These are phyloP conservation scores for Megalops cyprinoides DNA, from an alignment of 2,797 vertebrate species.

Conservation along the genomic window DNA sequence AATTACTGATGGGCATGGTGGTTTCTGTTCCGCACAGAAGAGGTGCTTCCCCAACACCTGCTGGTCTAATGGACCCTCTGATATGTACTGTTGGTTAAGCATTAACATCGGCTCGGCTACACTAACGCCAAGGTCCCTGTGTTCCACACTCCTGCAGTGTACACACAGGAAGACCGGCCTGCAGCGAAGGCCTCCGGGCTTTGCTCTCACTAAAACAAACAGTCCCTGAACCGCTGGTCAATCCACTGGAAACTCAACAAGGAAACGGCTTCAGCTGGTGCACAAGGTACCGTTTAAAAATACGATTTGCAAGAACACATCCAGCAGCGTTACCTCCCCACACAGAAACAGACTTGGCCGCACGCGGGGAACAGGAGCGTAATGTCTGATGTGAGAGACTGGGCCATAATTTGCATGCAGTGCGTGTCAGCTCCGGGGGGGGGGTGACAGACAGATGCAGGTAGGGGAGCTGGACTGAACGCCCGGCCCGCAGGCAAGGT, in stretches of 20 bases:
- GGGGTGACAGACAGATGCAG: neutral
- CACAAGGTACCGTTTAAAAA: neutral
- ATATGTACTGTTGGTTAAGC: neutral
- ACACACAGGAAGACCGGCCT: neutral
- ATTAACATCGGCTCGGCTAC: neutral
- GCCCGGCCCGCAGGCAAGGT: neutral
- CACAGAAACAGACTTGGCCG: constrained; percentile 20
- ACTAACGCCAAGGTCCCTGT: neutral
- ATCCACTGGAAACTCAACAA: neutral
- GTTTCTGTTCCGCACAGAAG: neutral
- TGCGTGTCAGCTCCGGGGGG: constrained; percentile 26
- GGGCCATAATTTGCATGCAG: constrained; percentile 68
- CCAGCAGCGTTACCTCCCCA: neutral
- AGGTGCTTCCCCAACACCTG: neutral
- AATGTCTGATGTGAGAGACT: constrained; percentile 62
- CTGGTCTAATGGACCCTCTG: neutral
- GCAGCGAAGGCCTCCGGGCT: neutral
- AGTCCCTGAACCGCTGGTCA: neutral
- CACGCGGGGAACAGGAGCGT: constrained; percentile 48
- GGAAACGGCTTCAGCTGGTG: neutral
- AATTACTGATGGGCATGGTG: neutral
- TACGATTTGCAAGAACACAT: constrained; percentile 5
- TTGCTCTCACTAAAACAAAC: neutral
- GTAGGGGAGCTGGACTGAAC: neutral
- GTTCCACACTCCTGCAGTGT: neutral